Evolutionary conservation across 2,888 invertebrate species (phyloP), one percentile per base, ranked within the genome.

Genomic region (Scaptomyza reducta): DNA sequence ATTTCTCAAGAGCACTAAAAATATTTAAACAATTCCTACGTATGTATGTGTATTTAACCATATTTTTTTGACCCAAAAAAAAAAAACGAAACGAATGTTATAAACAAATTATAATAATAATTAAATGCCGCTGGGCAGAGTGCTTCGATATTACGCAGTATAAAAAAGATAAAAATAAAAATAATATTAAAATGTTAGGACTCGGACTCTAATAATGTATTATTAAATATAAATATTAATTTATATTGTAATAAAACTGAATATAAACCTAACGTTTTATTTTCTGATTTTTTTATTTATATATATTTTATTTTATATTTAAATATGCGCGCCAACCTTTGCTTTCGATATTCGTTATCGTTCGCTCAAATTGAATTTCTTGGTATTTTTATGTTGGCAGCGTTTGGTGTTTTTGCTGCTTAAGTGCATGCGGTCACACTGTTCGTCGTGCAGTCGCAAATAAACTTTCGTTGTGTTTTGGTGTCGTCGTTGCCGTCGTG

Each of bases 211-310:
- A 83, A 83, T 83, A 77, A 80, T 86, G 82, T 83, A 83, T 83
- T 83, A 83, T 86, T 83, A 83, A 82, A 86, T 86, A 86, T 86
- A 81, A 79, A 86, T 82, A 74, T 77, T 75, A 77, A 86, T 86
- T 79, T 86, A 86, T 83, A 83, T 83, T 82, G 83, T 83, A 86
- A 86, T 86, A 83, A 85, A 79, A 79, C 61, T 70, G 75, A 77
- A 83, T 69, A 81, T 79, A 74, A 85, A 78, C 67, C 3, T 2
- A 22, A 2, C 22, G 22, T 22, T 22, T 22, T 3, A 22, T 2
- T 22, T 22, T 1, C 22, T 22, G 3, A 22, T 22, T 22, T 22
- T 22, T 4, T 22, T 22, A 5, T 22, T 5, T 4, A 22, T 22
- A 5, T 5, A 22, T 2, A 22, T 3, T 22, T 22, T 22, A 22